Percentiles rank a stretch among this genome's conserved stretches.
phyloP scores from a whole-genome alignment of 2,113 vertebrate genomes.

The Aleadryas rufinucha region DNA sequence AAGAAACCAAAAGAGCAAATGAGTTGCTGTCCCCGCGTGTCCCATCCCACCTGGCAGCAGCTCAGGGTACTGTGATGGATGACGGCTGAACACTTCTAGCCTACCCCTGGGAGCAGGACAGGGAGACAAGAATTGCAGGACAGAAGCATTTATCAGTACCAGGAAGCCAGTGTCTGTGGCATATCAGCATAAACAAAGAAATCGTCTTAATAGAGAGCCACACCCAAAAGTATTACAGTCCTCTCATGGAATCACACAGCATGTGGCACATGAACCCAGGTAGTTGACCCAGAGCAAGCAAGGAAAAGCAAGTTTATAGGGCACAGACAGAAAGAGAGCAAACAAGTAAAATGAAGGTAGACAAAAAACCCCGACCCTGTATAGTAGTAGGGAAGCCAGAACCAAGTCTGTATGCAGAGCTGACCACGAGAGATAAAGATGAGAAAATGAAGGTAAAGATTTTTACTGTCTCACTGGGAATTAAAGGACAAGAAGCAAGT shows the following conservation, averaged over 20 bases:
- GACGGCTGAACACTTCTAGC: background rate
- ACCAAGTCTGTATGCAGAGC: slow-evolving; percentile 28
- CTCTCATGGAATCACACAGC: background rate
- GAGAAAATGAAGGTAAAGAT: slow-evolving; percentile 46
- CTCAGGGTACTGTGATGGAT: background rate
- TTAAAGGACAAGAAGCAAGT: slow-evolving; percentile 48
- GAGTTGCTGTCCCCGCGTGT: background rate
- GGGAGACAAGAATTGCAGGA: background rate
- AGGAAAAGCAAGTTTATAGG: background rate
- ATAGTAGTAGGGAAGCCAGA: background rate
- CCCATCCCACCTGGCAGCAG: background rate
- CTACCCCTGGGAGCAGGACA: background rate
- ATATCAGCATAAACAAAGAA: slow-evolving; percentile 38
- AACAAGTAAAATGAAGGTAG: background rate
- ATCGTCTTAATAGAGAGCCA: background rate
- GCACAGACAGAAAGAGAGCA: background rate
- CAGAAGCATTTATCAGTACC: background rate
- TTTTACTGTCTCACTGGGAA: slow-evolving; percentile 50
- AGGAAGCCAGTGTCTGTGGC: background rate
- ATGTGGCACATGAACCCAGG: background rate
- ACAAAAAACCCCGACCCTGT: background rate
- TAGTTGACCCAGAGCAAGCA: background rate
- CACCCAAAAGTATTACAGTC: slow-evolving; percentile 3
- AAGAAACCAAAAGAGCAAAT: background rate
- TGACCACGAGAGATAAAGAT: slow-evolving; percentile 55